phyloP scores from a whole-genome alignment of 1,140 invertebrate species.

The Archivesica marissinica region DNA sequence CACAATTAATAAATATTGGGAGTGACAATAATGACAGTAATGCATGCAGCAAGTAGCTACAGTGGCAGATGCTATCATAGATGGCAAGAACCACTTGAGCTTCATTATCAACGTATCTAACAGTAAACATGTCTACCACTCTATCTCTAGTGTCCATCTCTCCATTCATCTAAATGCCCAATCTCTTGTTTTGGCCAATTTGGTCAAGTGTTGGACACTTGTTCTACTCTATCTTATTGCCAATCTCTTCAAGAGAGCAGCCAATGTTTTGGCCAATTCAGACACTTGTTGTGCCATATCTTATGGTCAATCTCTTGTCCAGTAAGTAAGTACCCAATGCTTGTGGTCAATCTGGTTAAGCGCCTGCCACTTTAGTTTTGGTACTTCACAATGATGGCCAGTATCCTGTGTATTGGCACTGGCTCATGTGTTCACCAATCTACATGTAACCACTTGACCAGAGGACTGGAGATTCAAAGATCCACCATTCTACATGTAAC shows the following conservation, averaged over 20 bases:
- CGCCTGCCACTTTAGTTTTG: no score
- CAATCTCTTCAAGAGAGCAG: no score
- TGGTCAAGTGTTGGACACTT: conserved; percentile 23
- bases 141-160: conserved; percentile 7
- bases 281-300: conserved; percentile 3
- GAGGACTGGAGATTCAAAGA: no score
- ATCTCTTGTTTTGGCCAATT: conserved; percentile 30
- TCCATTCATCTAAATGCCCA: conserved; percentile 14
- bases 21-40: conserved; percentile 28
- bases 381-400: no score
- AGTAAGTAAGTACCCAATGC: neutral
- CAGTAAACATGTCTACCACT: conserved; percentile 38
- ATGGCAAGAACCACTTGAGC: conserved; percentile 12
- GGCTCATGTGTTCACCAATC: no score
- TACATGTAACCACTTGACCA: no score
- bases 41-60: neutral
- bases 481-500: no score
- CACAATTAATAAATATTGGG: no score
- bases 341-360: neutral
- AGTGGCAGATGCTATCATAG: neutral
- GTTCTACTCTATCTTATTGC: neutral
- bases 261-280: no score
- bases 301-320: neutral
- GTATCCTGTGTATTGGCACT: no score
- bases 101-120: conserved; percentile 9